Evolutionary conservation across 1,140 invertebrate genomes (phyloP), one percentile per base, ranked within the genome.

Genomic region (Meloidogyne chitwoodi): DNA sequence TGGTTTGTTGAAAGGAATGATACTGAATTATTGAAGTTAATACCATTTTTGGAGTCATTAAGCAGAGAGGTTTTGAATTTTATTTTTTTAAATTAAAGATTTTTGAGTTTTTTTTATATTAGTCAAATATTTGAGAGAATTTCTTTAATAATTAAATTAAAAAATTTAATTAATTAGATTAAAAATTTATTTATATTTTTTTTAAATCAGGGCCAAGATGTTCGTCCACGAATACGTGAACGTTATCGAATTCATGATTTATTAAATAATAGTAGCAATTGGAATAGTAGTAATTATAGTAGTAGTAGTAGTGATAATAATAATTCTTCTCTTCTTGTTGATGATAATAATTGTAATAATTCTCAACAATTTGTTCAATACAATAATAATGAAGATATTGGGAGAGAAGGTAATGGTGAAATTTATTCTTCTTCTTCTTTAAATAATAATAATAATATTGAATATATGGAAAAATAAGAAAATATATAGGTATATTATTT

Each of bases 1-100:
- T 98, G 95, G 95, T 98, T 96, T 89, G 91, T 93, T 56, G 94
- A 97, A 89, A 91, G 92, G 83, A 91, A 91, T 76, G 95, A 98
- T 88, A 91, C 91, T 38, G 95, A 98, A 87, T 89, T 98, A 31
- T 91, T 96, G 84, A 96, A 96, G 87, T 87, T 98, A 67, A 89
- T 97, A 86, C 95, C 95, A 65, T 96, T 97, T 89, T 90, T 98
- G 71, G 93, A 97, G 88, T 91, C 92, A 84, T 89, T 97, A 48
- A 67, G 31, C n/a, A 24, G 38, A 67, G 48, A 80, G 62, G 71
- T 67, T 83, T n/a, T 41, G 2, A 3, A 31, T 31, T 38, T 38
- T 38, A 10, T 38, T 38, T 38, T 31, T 44, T 26, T 27, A 77
- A 44, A 77, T 71, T 77, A n/a, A 14, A 41, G n/a, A n/a, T n/a